Conservation (phyloP, 2,888 invertebrate genomes). For the Agrotis segetum region DNA sequence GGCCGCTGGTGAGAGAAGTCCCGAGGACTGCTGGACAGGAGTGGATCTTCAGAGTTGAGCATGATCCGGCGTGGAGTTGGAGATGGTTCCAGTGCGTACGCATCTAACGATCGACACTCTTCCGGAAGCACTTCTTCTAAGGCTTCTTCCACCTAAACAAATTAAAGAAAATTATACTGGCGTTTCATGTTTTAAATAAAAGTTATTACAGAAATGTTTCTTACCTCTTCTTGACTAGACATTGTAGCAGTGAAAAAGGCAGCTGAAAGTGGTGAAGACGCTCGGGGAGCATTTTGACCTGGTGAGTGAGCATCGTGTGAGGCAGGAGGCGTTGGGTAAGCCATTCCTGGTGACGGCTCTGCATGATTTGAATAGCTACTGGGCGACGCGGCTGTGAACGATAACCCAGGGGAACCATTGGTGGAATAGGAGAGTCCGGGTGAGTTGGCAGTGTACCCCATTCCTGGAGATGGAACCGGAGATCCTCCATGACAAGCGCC, state of each 20-base stretch:
- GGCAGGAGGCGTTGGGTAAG: conserved; percentile 97
- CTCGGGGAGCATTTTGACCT: conserved; percentile 92
- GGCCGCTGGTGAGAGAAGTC: conserved; percentile 92
- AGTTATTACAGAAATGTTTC: conserved; percentile 31
- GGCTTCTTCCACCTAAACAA: conserved; percentile 94
- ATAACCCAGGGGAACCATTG: conserved; percentile 85
- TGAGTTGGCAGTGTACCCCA: conserved; percentile 85
- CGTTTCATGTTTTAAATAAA: conserved; percentile 3
- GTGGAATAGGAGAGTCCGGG: conserved; percentile 96
- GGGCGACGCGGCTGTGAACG: conserved; percentile 84
- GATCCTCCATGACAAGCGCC: conserved; percentile 94
- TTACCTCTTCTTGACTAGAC: conserved; percentile 95
- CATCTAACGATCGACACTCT: conserved; percentile 92
- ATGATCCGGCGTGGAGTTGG: conserved; percentile 95
- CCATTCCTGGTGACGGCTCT: conserved; percentile 93
- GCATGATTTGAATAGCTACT: conserved; percentile 85
- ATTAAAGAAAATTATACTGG: conserved; percentile 35
- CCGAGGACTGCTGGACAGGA: conserved; percentile 95
- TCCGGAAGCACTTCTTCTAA: conserved; percentile 96
- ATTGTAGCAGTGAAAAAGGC: conserved; percentile 96
- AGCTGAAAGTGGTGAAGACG: conserved; percentile 95
- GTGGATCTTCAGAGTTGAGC: conserved; percentile 96
- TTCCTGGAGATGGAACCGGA: conserved; percentile 89
- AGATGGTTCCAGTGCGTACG: conserved; percentile 92
- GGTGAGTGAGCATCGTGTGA: conserved; percentile 96